Evolutionary conservation across 2,113 vertebrate species (phyloP), one percentile per base, ranked within the genome.

Genomic region (Eubucco bourcierii): DNA sequence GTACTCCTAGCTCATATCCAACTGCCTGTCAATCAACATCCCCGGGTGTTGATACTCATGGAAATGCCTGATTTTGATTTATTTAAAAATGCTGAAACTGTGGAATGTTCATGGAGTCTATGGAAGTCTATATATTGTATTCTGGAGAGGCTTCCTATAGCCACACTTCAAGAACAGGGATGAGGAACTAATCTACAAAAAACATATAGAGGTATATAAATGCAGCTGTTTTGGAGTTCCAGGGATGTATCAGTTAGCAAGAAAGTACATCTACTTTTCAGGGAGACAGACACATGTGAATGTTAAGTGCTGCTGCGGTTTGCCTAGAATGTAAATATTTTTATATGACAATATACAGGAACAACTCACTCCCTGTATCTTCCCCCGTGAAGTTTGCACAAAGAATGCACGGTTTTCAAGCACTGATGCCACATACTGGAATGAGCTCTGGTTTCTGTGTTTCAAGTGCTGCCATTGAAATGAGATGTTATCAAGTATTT

Each of bases 291-390:
- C 14, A 83, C 29, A 56, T 67, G 44, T 65, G 50, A 85, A 19
- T 68, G 28, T 77, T 82, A 66, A 80, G 8, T 83, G 87, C 58
- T 87, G 52, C 41, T 70, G 17, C 50, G 58, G 63, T 67, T 91
- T 73, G 64, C 89, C 71, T 84, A 84, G 73, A 87, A 41, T 46
- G 50, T 88, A 87, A 93, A 89, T 79, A 61, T 90, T 91, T 94
- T 89, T 94, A 23, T 76, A 29, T 63, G 11, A 27, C 53, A 53
- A 72, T 87, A 46, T 56, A 46, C 87, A 86, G 31, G 87, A 90
- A 76, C 89, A 85, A 55, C 50, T 83, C 55, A 81, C 64, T 89
- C 34, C 15, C 50, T 90, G 79, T 34, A 41, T 85, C 81, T 73
- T 88, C 72, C 29, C 21, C 47, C 25, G 27, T 68, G 37, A 5